Evolutionary conservation across 2,113 vertebrate species (phyloP), one percentile per base, ranked within the genome.

Genomic region (Bufo bufo): DNA sequence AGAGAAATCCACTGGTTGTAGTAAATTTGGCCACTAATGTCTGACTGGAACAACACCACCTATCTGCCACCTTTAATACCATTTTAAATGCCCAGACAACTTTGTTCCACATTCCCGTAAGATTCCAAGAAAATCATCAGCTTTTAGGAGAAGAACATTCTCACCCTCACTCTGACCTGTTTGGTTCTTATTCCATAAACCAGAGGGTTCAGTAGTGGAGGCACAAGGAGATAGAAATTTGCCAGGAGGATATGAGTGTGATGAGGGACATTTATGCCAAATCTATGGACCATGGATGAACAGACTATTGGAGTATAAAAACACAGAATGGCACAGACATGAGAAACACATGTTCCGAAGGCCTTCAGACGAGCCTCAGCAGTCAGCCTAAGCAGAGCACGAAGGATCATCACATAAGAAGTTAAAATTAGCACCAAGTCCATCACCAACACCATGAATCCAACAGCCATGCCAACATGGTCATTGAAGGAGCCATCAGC

Each of bases 101-200:
- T 33, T 33, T 33, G 33, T 33, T 33, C 33, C 33, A 33, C 33
- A 33, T 33, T 33, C 33, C 33, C 33, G 33, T 33, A 33, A 33
- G 33, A 33, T 33, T 33, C 33, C 33, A 33, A 33, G 33, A 33
- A 33, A 33, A 33, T 33, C 33, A 33, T 33, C 0, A 43, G 6
- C 0, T 81, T 4, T 45, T 8, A 56, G 52, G 77, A 81, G 52
- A 81, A 81, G 23, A 45, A 81, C 2, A 2, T 81, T 6, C 54
- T 81, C 13, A 91, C 89, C 3, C 89, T 75, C 14, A 87, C 47
- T 23, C 90, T 87, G 79, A 92, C 91, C 81, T 90, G 86, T 87
- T 89, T 91, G 45, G 89, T 91, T 87, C 90, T 90, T n/a, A 91
- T 84, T 17, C 91, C 91, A 79, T 92, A 92, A 23, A 92, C 90